Base-by-base conservation (phyloP, 1,140 invertebrate genomes). In the Brachionus paranguensis region DNA sequence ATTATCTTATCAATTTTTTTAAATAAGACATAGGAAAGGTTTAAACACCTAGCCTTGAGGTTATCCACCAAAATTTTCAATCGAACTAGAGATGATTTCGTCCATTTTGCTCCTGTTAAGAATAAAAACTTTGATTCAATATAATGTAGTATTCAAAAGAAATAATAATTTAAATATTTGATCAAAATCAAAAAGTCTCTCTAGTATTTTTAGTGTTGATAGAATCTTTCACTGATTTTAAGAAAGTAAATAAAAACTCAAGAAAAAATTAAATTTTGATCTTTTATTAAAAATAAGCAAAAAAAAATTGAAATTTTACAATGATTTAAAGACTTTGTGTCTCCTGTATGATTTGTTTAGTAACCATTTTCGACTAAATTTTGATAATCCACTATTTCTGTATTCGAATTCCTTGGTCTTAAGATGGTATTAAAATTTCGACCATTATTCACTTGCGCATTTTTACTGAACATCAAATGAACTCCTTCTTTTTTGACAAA, bases 291-390 rank as follows among this genome's bases (percentile, higher is more conserved):
- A 60, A 3, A 20, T 20, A 37, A 3, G 33, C 29, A 37, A 70
- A 70, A 33, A 37, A 37, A 6, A 33, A 29, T 27, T n/a, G 12
- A 14, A 70, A 70, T 33, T 70, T 70, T 70, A 70, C 27, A 70
- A 6, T 37, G 11, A 70, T 70, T 70, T 37, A 70, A 41, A 70
- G 37, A 70, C 37, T n/a, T 0, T n/a, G 14, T 70, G 37, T 70
- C 65, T 37, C 12, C 11, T 37, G 14, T 14, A 7, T 33, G 5
- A 70, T 10, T 60, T 20, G 3, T 50, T 47, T 50, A 76, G 24
- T 76, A 50, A 24, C 43, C 41, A 50, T 76, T 76, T 76, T 76
- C 72, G 12, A 76, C 72, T 50, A 76, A 76, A 76, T 76, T 76
- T 24, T 47, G 41, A 76, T 76, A 76, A 24, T 76, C 72, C 1